Base-by-base conservation (phyloP, 2,113 vertebrate genomes). In the Marmota monax region DNA sequence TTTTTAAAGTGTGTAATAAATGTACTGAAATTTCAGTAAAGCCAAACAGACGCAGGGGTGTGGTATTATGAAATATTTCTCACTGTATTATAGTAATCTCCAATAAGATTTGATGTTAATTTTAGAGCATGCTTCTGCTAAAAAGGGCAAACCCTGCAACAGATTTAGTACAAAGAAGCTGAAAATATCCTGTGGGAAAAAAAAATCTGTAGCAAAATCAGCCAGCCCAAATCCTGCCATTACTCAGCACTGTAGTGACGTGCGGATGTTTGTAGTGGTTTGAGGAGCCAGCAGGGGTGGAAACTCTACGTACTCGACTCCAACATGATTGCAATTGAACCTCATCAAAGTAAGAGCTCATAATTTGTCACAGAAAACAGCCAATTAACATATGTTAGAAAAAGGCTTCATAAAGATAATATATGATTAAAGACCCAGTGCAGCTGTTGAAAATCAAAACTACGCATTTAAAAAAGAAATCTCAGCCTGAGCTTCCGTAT, bases 341-440 rank as follows among this genome's bases (percentile, higher is more conserved):
- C 99, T 99, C 99, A 99, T 99, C 99, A 99, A 99, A 99, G 99
- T 98, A 98, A 99, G 98, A 99, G 99, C 99, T 99, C 99, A 99
- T 99, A 99, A 99, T 99, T 99, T 99, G 99, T 99, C 99, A 99
- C 99, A 99, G 99, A 99, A 99, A 99, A 99, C 99, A 99, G 99
- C 98, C 99, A 99, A 99, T 99, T 99, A 99, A 99, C 99, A 99
- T 99, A 99, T 99, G 99, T 99, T 99, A 99, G 98, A 99, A 99
- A 98, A 98, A 98, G 97, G 95, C 98, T 99, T 98, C 98, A 98
- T 99, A 99, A 99, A 99, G 99, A 99, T 99, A 99, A 99, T 99
- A 98, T 99, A 99, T 99, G 99, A 99, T 99, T 99, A 99, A 99
- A 99, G 98, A 99, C 98, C 99, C 99, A 98, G 98, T 98, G 98